A percentile compares a stretch with the other conserved stretches of the same genome.
These are phyloP conservation scores for Glaucopsyche alexis DNA, from an alignment of 2,888 invertebrate species.

Conservation along the genomic window DNA sequence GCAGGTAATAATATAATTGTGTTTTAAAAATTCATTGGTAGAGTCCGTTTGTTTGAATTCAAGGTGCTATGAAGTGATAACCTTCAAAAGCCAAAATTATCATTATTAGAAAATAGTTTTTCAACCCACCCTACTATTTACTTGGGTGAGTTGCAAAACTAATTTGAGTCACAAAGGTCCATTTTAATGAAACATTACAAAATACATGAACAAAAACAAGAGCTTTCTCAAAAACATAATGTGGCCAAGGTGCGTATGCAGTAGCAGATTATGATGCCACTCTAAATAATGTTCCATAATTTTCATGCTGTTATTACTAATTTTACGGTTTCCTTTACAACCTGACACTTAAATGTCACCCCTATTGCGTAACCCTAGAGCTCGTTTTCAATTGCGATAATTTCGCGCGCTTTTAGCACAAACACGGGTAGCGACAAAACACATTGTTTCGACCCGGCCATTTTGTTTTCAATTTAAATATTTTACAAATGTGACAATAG, in stretches of 20 bases:
- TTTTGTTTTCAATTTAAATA: slow-evolving; percentile 77
- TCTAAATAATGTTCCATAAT: slow-evolving; percentile 44
- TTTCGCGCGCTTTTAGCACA: slow-evolving; percentile 45
- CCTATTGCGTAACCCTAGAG: slow-evolving; percentile 12
- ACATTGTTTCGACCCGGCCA: slow-evolving; percentile 72
- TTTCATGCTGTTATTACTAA: slow-evolving; percentile 55
- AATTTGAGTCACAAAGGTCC: too few relatives aligned
- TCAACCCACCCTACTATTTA: too few relatives aligned
- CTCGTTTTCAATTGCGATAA: slow-evolving; percentile 35
- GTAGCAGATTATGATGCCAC: slow-evolving; percentile 35
- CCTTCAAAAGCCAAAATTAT: too few relatives aligned
- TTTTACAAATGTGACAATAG: slow-evolving; percentile 75
- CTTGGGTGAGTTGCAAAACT: too few relatives aligned
- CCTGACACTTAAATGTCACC: slow-evolving; percentile 34
- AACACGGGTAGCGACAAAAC: slow-evolving; percentile 54
- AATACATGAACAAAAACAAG: slow-evolving; percentile 25
- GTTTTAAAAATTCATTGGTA: too few relatives aligned
- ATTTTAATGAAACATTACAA: not conserved
- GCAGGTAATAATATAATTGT: too few relatives aligned
- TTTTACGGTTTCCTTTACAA: slow-evolving; percentile 45
- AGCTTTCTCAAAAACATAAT: slow-evolving; percentile 34
- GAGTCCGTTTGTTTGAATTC: too few relatives aligned
- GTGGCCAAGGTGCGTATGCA: slow-evolving; percentile 28
- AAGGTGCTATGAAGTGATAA: too few relatives aligned
- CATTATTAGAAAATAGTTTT: too few relatives aligned